Evolutionary conservation across 2,797 vertebrate species (phyloP), one percentile per base, ranked within the genome.

Genomic region (Eidolon dupreanum): DNA sequence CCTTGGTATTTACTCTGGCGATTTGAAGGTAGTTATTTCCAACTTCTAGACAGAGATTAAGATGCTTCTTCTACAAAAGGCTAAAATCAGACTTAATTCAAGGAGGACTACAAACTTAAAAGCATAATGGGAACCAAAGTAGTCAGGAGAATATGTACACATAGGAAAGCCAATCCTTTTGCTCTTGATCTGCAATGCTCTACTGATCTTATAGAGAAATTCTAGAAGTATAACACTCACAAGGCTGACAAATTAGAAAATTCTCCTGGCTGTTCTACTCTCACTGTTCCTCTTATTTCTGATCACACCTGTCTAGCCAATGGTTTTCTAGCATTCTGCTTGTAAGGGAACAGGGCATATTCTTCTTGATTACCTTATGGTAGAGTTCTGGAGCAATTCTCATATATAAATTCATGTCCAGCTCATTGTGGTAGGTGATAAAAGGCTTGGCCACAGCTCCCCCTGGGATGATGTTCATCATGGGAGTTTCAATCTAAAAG

Each of bases 401-500:
- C 99, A 99, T 99, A 97, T 99, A 99, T 49, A 99, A 99, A 74
- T 99, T 99, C 99, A 99, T 99, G 94, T 99, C 99, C 95, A 99
- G 98, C 3, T 99, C 99, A 28, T 99, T 99, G 98, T 99, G 99
- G 97, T 99, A 98, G 0, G 99, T 99, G 93, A 99, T 98, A 94
- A 99, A 99, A 33, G 99, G 99, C 96, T 98, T 99, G 94, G 99
- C 99, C 95, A 99, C 99, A 31, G 99, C 99, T 91, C 99, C 99
- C 3, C 99, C 99, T 33, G 99, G 99, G 96, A 99, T 99, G 73
- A 99, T 68, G 97, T 99, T 99, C 99, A 99, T 99, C 99, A 99
- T 99, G 41, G 99, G 99, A 4, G 99, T 99, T 98, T 99, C 99
- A 95, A 99, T 98, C 99, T 99, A 95, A 41, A 83, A 31, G 75